Conservation (phyloP, 1,140 invertebrate species). For the Patella vulgata region DNA sequence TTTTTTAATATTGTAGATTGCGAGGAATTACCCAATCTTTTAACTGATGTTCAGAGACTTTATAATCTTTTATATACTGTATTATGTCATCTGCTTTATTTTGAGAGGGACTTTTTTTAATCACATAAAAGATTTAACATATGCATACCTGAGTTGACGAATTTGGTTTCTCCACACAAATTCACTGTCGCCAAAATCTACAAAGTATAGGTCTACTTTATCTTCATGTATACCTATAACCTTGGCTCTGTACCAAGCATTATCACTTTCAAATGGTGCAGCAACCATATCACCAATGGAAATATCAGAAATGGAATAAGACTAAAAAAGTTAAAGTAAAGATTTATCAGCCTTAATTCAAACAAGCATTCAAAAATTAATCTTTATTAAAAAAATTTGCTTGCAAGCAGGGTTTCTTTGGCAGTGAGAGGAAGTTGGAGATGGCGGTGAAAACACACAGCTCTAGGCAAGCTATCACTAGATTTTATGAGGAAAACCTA, state of each 20-base stretch:
- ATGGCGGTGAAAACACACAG: neutral
- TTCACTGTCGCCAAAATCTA: conserved; percentile 84
- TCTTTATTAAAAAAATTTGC: neutral
- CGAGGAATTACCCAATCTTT: too few relatives aligned
- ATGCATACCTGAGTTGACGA: conserved; percentile 71
- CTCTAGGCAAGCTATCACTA: too few relatives aligned
- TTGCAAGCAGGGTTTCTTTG: neutral
- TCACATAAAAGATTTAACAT: too few relatives aligned
- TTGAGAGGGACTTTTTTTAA: too few relatives aligned
- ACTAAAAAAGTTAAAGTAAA: conserved; percentile 28
- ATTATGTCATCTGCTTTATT: too few relatives aligned
- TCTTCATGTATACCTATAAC: conserved; percentile 69
- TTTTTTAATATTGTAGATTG: too few relatives aligned
- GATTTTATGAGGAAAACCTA: too few relatives aligned
- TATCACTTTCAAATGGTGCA: conserved; percentile 78
- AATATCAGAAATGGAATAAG: conserved; percentile 63
- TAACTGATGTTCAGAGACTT: too few relatives aligned
- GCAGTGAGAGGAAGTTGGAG: neutral
- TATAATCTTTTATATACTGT: too few relatives aligned
- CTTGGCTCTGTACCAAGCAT: conserved; percentile 78
- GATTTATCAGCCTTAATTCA: too few relatives aligned
- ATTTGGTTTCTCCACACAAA: conserved; percentile 73
- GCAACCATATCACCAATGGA: conserved; percentile 80
- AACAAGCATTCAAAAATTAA: too few relatives aligned
- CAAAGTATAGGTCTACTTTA: conserved; percentile 76